Percentiles rank a stretch among this genome's conserved stretches.
Evolutionary conservation across 2,888 invertebrate genomes (phyloP).

Genomic region (Dioctria linearis): DNA sequence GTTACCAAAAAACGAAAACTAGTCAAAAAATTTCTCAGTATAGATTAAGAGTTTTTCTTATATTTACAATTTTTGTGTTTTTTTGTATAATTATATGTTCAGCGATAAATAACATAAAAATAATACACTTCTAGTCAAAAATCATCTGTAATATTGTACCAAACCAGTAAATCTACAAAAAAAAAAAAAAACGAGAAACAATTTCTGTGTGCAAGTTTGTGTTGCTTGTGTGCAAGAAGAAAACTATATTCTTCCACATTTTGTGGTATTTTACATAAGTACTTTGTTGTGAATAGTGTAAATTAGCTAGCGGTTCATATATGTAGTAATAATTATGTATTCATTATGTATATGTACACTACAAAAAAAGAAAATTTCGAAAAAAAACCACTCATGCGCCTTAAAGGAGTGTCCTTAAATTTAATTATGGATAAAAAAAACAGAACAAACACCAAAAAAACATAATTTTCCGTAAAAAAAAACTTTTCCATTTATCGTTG

Average conservation of each 20-base stretch:
- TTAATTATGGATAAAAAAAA: constrained; percentile 18
- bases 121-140: not conserved
- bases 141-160: constrained; percentile 4
- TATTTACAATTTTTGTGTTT: too few relatives aligned
- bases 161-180: constrained; percentile 29
- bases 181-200: not conserved
- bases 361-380: constrained; percentile 36
- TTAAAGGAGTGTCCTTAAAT: constrained; percentile 28
- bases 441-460: constrained; percentile 45
- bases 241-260: constrained; percentile 17
- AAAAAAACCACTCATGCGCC: constrained; percentile 36
- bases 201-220: constrained; percentile 25
- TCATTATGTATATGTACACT: constrained; percentile 39
- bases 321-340: constrained; percentile 23
- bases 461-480: not conserved
- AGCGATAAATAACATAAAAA: too few relatives aligned
- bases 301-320: not conserved
- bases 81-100: too few relatives aligned
- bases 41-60: too few relatives aligned
- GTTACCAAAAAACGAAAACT: too few relatives aligned
- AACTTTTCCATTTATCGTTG: not conserved
- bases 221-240: constrained; percentile 39
- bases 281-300: constrained; percentile 44
- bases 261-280: constrained; percentile 33
- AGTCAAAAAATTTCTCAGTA: too few relatives aligned